Conservation (phyloP, 2,797 vertebrate species). For the Catostomus latipinnis region DNA sequence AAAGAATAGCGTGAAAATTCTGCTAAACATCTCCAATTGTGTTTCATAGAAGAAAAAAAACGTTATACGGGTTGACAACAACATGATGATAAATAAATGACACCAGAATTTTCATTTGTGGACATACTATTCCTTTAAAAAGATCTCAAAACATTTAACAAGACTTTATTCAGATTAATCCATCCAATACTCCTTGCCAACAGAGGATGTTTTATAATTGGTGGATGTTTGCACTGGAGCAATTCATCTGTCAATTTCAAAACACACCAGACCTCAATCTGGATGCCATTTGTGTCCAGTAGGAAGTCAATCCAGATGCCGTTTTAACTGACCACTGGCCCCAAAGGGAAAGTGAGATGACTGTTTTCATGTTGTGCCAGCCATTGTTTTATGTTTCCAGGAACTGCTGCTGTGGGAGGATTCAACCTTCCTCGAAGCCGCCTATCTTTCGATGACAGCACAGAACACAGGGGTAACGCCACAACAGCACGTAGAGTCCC, state of each 20-base stretch:
- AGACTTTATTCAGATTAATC: conserved; percentile 63
- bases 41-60: too few species aligned
- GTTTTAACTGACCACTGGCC: conserved; percentile 11
- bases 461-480: conserved; percentile 69
- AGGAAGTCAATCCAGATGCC: conserved; percentile 81
- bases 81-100: too few species aligned
- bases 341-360: conserved; percentile 61
- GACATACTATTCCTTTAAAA: not conserved
- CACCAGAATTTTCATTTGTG: too few species aligned
- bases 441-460: conserved; percentile 66
- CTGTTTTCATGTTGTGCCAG: conserved; percentile 79
- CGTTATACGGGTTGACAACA: too few species aligned
- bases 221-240: not conserved
- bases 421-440: conserved; percentile 75
- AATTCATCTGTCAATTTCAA: conserved; percentile 72
- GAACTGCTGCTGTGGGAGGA: conserved; percentile 72
- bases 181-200: conserved; percentile 57
- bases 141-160: conserved; percentile 32
- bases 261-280: conserved; percentile 71
- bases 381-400: conserved; percentile 82
- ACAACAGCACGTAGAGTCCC: conserved; percentile 64
- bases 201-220: conserved; percentile 50
- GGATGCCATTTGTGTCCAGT: conserved; percentile 69
- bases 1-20: too few species aligned
- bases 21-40: too few species aligned